Base-by-base conservation (phyloP, 2,888 invertebrate genomes). In the Mantis religiosa region DNA sequence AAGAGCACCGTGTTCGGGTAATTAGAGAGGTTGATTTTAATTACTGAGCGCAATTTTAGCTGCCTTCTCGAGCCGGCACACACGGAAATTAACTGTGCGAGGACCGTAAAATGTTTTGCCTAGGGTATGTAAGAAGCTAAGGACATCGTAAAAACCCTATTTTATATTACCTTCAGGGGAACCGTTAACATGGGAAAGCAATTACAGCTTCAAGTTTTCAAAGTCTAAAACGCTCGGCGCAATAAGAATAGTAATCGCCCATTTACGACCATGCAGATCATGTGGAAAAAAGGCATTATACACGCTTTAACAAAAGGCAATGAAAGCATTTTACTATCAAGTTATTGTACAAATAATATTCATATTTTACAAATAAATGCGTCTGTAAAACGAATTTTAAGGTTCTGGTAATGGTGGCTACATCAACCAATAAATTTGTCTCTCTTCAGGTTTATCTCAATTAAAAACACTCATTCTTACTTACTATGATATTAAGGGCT, bases 1-100 rank as follows among this genome's bases (percentile, higher is more conserved):
- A 85, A 85, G 28, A 47, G 87, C 82, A 8, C 82, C 87, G 30
- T 87, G 87, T 87, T 47, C 87, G 28, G 41, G 87, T 87, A 87
- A 87, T 87, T 87, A 87, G 87, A 87, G 82, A 82, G 87, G 34
- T 34, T 82, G 87, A 87, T 82, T 87, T 87, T 87, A 87, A 87
- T 87, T 87, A 82, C 87, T 30, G 34, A 12, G 28, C 82, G 34
- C 71, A 86, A 28, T 84, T 84, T 84, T 84, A 28, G 47, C 86
- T 86, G 86, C 86, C 81, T 71, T 82, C 87, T 8, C 54, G 54
- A 71, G 54, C 15, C 15, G 54, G 54, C 54, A 71, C 54, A 71
- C 54, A 71, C 54, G 54, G 54, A 71, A 71, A 71, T 71, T 71
- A 71, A 71, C 54, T 71, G 54, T 71, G 54, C 54, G 54, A 71